Conservation (phyloP, 2,113 vertebrate species). For the Seriola quinqueradiata region DNA sequence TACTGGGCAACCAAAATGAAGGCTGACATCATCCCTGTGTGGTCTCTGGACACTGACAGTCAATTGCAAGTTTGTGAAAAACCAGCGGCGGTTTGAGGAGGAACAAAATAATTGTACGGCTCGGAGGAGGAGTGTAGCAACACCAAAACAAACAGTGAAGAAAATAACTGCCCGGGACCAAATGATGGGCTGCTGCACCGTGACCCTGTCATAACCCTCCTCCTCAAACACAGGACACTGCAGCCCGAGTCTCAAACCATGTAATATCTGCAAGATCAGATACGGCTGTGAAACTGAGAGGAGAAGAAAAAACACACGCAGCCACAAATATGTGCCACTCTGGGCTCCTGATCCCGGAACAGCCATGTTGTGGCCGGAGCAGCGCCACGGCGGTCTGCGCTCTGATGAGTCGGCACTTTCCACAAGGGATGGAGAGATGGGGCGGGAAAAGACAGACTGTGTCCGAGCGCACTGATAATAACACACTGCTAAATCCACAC, state of each 20-base stretch:
- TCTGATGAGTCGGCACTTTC: slow-evolving; percentile 73
- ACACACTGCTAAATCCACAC: slow-evolving; percentile 53
- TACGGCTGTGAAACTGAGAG: slow-evolving; percentile 45
- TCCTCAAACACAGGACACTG: slow-evolving; percentile 57
- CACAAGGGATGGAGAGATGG: slow-evolving; percentile 48
- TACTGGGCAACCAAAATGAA: slow-evolving; percentile 47
- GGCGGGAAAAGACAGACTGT: slow-evolving; percentile 21
- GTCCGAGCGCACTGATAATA: slow-evolving; percentile 58
- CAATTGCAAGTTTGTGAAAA: slow-evolving; percentile 71
- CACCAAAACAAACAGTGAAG: slow-evolving; percentile 66
- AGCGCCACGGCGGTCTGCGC: slow-evolving; percentile 61
- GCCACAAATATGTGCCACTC: slow-evolving; percentile 74
- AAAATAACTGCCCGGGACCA: slow-evolving; percentile 51
- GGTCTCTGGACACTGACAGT: slow-evolving; percentile 60
- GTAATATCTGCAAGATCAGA: slow-evolving; percentile 51
- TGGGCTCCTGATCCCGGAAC: slow-evolving; percentile 63
- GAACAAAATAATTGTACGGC: slow-evolving; percentile 77
- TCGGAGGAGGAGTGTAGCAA: slow-evolving; percentile 60
- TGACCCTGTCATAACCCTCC: slow-evolving; percentile 59
- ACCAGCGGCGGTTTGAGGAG: slow-evolving; percentile 64
- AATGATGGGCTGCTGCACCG: slow-evolving; percentile 51
- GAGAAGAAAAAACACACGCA: slow-evolving; percentile 38
- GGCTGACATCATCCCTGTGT: slow-evolving; percentile 68
- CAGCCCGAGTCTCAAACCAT: slow-evolving; percentile 32
- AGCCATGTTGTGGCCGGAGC: slow-evolving; percentile 62